Conservation (phyloP, 2,113 vertebrate species). For the Oreochromis niloticus region DNA sequence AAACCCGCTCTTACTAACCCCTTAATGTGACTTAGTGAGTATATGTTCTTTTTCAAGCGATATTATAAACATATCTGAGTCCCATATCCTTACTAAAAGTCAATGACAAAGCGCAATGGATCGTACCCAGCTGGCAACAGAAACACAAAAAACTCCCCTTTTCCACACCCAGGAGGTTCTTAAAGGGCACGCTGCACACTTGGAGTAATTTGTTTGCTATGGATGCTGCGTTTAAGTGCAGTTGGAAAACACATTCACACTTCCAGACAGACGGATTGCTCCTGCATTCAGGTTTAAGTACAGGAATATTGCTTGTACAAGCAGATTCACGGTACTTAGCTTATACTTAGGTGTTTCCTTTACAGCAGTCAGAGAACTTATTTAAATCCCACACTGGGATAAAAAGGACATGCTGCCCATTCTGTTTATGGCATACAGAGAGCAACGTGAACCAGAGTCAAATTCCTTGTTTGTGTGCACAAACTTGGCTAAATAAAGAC, state of each 20-base stretch:
- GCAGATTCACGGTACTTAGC: not conserved
- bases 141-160: not conserved
- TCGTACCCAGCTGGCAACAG: not conserved
- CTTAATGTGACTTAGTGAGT: accelerated
- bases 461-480: not conserved
- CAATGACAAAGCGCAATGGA: not conserved
- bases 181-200: slow-evolving; percentile 51
- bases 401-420: not conserved
- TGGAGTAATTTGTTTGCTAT: not conserved
- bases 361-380: not conserved
- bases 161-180: slow-evolving; percentile 62
- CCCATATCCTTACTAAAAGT: not conserved
- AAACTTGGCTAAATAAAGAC: not conserved
- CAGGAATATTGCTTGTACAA: not conserved
- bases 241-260: not conserved
- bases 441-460: not conserved
- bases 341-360: not conserved
- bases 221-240: not conserved
- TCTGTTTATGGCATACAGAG: not conserved
- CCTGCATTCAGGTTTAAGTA: not conserved
- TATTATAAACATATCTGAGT: not conserved
- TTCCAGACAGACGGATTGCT: not conserved
- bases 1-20: accelerated
- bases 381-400: not conserved
- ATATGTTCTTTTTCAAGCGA: not conserved